Conservation (phyloP, 2,888 invertebrate genomes). For the Hoplodrina ambigua region DNA sequence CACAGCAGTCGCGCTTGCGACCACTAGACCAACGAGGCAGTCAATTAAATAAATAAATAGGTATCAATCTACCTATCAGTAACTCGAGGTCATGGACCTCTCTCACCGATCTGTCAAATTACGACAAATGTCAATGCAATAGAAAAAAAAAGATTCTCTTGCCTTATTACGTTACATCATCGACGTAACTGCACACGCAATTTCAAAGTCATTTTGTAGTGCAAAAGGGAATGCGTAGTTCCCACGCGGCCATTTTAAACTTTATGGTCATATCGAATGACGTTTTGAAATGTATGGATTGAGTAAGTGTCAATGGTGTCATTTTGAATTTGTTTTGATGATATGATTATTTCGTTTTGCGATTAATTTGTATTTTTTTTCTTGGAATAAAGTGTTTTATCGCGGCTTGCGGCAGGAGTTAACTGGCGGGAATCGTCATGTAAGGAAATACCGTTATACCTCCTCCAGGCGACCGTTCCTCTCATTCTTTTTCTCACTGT, state of each 20-base stretch:
- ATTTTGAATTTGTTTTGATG: neutral
- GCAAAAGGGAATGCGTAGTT: constrained; percentile 20
- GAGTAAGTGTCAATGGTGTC: constrained; percentile 3
- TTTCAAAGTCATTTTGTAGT: constrained; percentile 18
- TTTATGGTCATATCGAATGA: constrained; percentile 12
- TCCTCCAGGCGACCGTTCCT: no score
- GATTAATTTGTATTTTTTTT: no score
- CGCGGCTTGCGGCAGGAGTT: no score
- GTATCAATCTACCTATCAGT: no score
- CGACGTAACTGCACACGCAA: constrained; percentile 13
- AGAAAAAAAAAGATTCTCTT: neutral
- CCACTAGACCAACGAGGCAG: no score
- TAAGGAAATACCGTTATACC: no score
- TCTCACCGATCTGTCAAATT: neutral
- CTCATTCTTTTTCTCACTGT: no score
- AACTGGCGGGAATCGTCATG: no score
- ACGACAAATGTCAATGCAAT: constrained; percentile 7
- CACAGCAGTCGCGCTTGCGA: no score
- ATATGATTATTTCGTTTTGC: neutral
- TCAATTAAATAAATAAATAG: no score
- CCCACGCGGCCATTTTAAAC: constrained; percentile 11
- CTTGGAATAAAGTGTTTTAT: no score
- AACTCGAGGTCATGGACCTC: neutral
- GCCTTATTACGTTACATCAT: constrained; percentile 1
- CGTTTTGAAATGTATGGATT: constrained; percentile 6